Evolutionary conservation across 64 coral and sea anemone species (phyloP).

Genomic region (Montipora capricornis): DNA sequence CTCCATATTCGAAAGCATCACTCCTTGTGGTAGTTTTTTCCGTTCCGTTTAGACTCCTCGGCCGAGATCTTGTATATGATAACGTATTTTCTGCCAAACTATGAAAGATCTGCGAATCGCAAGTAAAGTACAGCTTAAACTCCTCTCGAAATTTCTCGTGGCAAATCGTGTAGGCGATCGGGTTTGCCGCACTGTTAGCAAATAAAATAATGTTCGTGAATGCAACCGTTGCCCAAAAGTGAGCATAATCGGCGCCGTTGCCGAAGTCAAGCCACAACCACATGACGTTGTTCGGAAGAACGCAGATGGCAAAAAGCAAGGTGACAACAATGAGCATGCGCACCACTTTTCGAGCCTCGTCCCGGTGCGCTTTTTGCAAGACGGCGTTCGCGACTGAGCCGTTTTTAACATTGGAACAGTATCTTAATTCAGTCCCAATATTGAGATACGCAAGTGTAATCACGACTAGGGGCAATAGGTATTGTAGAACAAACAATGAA

Average conservation of each 20-base stretch:
- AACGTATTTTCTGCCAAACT: conserved; percentile 35
- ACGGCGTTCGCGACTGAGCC: conserved; percentile 55
- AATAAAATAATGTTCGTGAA: conserved; percentile 96
- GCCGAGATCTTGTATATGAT: conserved; percentile 28
- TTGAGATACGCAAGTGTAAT: conserved; percentile 80
- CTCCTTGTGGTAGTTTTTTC: not conserved
- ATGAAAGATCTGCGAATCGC: conserved; percentile 61
- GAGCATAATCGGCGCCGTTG: conserved; percentile 56
- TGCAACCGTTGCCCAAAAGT: conserved; percentile 78
- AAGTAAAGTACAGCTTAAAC: conserved; percentile 76
- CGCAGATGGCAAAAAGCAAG: conserved; percentile 89
- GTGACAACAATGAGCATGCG: conserved; percentile 97
- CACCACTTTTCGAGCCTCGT: conserved; percentile 93
- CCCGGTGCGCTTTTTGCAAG: conserved; percentile 75
- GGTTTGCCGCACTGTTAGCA: conserved; percentile 95
- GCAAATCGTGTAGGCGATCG: conserved; percentile 92
- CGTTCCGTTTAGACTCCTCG: conserved; percentile 10
- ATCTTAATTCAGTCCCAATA: conserved; percentile 78
- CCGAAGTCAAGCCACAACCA: conserved; percentile 99
- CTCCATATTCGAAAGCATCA: not conserved
- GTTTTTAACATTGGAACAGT: conserved; percentile 40
- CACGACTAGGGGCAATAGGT: conserved; percentile 79
- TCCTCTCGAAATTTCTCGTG: conserved; percentile 96
- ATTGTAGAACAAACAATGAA: conserved; percentile 82
- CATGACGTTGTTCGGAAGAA: conserved; percentile 96